Evolutionary conservation across 2,797 vertebrate genomes (phyloP).

Genomic region (Poeciliopsis paucimaculata): DNA sequence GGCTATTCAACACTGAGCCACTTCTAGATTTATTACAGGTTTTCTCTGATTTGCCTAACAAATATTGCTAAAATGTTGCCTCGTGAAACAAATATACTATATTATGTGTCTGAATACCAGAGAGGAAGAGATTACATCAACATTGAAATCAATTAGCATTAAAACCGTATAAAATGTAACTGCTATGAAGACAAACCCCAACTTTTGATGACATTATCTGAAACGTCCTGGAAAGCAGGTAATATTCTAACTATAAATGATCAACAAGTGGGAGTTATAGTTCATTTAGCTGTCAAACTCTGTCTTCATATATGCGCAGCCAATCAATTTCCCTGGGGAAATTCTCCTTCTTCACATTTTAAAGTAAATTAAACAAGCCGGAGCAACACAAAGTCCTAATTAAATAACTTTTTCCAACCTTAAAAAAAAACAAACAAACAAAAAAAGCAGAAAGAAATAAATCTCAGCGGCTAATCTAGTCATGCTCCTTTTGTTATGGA

Average conservation of each 20-base stretch:
- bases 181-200: not conserved
- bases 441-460: not conserved
- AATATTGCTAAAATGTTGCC: not conserved
- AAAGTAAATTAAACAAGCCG: not conserved
- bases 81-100: not conserved
- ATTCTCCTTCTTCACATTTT: not conserved
- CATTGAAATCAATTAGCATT: not conserved
- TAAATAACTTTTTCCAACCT: not conserved
- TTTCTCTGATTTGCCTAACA: not conserved
- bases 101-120: not conserved
- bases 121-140: not conserved
- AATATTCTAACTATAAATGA: not conserved
- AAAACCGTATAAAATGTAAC: not conserved
- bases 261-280: not conserved
- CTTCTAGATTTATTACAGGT: not conserved
- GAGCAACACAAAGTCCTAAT: not conserved
- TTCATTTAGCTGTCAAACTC: not conserved
- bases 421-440: not conserved
- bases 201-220: not conserved
- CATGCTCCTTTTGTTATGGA: constrained; percentile 1
- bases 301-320: not conserved
- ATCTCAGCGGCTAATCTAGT: not conserved
- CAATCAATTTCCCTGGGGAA: not conserved
- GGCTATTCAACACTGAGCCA: not conserved
- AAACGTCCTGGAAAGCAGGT: not conserved